A percentile compares a stretch with the other conserved stretches of the same genome.
Evolutionary conservation across 2,888 invertebrate genomes (phyloP).

Genomic region (Scotopteryx bipunctaria): DNA sequence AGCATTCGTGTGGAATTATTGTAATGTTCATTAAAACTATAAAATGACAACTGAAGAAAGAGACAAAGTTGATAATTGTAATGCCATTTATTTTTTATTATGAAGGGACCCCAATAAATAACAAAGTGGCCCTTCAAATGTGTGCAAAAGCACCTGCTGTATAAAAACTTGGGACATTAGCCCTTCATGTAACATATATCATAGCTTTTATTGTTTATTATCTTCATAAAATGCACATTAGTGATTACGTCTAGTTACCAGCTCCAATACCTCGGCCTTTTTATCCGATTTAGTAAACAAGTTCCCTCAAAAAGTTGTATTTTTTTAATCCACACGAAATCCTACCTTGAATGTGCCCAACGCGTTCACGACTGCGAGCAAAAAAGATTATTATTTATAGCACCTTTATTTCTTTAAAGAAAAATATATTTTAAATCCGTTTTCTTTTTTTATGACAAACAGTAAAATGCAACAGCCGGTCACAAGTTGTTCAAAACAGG

Average conservation of each 20-base stretch:
- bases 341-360: conserved; percentile 41
- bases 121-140: conserved; percentile 56
- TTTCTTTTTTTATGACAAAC: conserved; percentile 57
- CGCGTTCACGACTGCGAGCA: conserved; percentile 44
- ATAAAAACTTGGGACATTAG: conserved; percentile 50
- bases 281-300: not conserved
- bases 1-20: conserved; percentile 48
- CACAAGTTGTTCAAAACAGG: conserved; percentile 49
- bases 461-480: conserved; percentile 60
- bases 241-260: not conserved
- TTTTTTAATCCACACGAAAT: conserved; percentile 14
- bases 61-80: conserved; percentile 66
- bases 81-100: conserved; percentile 69
- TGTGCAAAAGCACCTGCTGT: conserved; percentile 66
- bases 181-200: conserved; percentile 30
- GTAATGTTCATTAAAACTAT: conserved; percentile 52
- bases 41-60: conserved; percentile 54
- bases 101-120: conserved; percentile 57
- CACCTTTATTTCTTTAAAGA: conserved; percentile 55
- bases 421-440: conserved; percentile 51
- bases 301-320: not conserved
- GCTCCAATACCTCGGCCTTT: not conserved
- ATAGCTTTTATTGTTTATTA: conserved; percentile 25
- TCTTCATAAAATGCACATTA: conserved; percentile 20
- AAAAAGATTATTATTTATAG: conserved; percentile 63